Evolutionary conservation across 2,797 vertebrate genomes (phyloP).

Genomic region (Discoglossus pictus): DNA sequence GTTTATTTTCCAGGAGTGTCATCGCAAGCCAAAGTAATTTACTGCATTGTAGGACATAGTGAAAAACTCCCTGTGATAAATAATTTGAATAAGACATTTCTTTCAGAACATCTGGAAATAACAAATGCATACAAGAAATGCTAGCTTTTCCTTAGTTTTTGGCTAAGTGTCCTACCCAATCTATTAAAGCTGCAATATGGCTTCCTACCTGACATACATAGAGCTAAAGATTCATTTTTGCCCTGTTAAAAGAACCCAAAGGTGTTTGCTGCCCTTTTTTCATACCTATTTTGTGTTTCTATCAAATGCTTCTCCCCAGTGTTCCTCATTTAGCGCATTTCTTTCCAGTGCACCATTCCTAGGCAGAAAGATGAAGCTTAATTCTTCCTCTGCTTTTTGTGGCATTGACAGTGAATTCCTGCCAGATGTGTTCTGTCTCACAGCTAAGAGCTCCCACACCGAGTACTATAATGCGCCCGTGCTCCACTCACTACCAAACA

Average conservation of each 20-base stretch:
- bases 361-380: conserved; percentile 19
- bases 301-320: conserved; percentile 11
- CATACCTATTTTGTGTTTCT: background rate
- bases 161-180: conserved; percentile 13
- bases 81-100: conserved; percentile 49
- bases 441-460: conserved; percentile 1
- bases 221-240: conserved; percentile 6
- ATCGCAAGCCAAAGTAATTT: conserved; percentile 21
- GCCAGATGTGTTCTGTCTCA: conserved; percentile 36
- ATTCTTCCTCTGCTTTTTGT: conserved; percentile 4
- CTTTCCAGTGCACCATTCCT: conserved; percentile 15
- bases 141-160: conserved; percentile 19
- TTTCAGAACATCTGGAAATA: conserved; percentile 42
- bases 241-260: too few relatives aligned
- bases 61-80: conserved; percentile 35
- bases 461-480: background rate
- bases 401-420: conserved; percentile 12
- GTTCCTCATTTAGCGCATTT: conserved; percentile 1
- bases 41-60: conserved; percentile 17
- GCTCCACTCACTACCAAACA: too few relatives aligned
- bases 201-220: conserved; percentile 27
- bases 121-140: conserved; percentile 15
- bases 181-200: conserved; percentile 3
- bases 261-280: too few relatives aligned
- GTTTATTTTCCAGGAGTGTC: conserved; percentile 40